Base-by-base conservation (phyloP, 1,140 invertebrate species). In the Caenorhabditis elegans region DNA sequence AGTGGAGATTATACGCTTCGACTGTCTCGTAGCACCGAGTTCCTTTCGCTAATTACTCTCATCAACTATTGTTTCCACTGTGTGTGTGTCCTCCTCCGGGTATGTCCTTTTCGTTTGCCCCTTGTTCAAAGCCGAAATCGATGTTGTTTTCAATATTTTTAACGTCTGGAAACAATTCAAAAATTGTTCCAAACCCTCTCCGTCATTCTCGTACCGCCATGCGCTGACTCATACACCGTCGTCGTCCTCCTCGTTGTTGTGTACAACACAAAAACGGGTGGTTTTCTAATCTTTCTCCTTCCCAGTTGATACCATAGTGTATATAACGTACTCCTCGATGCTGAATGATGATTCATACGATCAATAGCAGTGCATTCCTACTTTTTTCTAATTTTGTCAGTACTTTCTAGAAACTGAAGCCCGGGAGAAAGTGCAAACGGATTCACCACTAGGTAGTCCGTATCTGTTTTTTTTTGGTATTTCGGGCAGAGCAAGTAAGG, bases 1-100 rank as follows among this genome's bases (percentile, higher is more conserved):
- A 70, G 60, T 70, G 39, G 60, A 70, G 60, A 70, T 70, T 70
- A 70, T 70, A 70, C 60, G 60, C 60, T 70, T 70, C 60, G 60
- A 70, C 60, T 70, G 60, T 70, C n/a, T n/a, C 60, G 60, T 34
- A 70, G 60, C 60, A 70, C 60, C 60, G 60, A 70, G 60, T 70
- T 70, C 60, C 19, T 70, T 70, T 70, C 60, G 60, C 60, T 70
- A 70, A 70, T 70, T 70, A 70, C 60, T 70, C 60, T 70, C 60
- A 70, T 70, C 60, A 70, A 70, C 60, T 70, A 70, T 70, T 70
- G 60, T 70, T 70, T 70, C 60, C 60, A 70, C 31, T 70, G 31
- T 65, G 28, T 26, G 60, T 39, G 19, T 6, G n/a, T 24, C 34
- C 49, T 24, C 49, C 55, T 53, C 51, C 51, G 22, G 49, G 22